A percentile compares a stretch with the other conserved stretches of the same genome.
phyloP scores from a whole-genome alignment of 2,797 vertebrate genomes.

The Apodemus agrarius region DNA sequence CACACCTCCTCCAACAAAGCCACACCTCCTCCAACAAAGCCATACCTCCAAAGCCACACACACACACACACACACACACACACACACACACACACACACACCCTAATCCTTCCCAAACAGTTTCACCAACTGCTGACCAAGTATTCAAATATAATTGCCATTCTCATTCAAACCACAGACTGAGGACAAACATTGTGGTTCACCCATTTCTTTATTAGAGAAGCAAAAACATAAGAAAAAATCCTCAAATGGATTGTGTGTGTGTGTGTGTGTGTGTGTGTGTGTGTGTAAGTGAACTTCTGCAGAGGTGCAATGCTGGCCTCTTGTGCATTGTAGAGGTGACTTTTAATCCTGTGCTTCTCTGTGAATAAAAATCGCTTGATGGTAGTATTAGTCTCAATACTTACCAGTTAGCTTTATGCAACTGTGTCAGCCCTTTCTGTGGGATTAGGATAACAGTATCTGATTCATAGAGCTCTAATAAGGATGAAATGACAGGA shows the following conservation, averaged over 20 bases:
- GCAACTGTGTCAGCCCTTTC: not conserved
- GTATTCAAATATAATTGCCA: not conserved
- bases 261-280: too few relatives aligned
- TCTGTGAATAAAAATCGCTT: not conserved
- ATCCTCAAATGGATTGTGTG: not conserved
- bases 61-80: too few relatives aligned
- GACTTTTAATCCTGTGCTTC: not conserved
- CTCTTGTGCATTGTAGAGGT: not conserved
- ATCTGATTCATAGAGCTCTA: not conserved
- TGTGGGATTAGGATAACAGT: not conserved
- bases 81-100: too few relatives aligned
- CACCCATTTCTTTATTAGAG: not conserved
- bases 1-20: too few relatives aligned
- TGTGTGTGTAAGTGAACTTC: not conserved
- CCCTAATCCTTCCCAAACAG: not conserved
- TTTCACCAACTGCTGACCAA: not conserved
- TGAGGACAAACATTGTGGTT: not conserved
- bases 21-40: too few relatives aligned
- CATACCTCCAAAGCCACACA: too few relatives aligned
- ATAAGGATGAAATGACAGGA: not conserved
- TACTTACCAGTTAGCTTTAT: not conserved
- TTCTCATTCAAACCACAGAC: not conserved
- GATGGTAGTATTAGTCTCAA: not conserved
- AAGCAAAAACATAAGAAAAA: not conserved
- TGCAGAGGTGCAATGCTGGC: not conserved